Evolutionary conservation across 2,113 vertebrate genomes (phyloP), one percentile per base, ranked within the genome.

Genomic region (Benitochromis conjunctus): DNA sequence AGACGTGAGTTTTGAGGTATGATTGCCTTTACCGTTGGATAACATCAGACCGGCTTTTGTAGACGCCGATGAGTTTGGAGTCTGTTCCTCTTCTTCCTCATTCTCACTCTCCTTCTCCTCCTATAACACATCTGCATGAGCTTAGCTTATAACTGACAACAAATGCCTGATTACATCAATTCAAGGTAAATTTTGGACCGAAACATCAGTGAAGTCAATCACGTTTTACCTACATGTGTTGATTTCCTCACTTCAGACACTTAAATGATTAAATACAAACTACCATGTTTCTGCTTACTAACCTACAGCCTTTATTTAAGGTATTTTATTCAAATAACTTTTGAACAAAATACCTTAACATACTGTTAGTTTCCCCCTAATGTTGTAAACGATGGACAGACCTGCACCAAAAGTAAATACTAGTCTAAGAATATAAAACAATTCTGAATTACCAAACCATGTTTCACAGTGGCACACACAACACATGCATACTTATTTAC

Each of bases 31-130:
- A 29, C 54, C 71, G 74, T 19, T 83, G 78, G 56, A 18, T 51
- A 82, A 69, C 18, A 51, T 51, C 21, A 76, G 80, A 48, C 10
- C 91, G 13, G 94, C 91, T 82, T 95, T 95, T 7, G 82, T 26
- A 10, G 82, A 7, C 7, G 76, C 94, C 26, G 95, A 87, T 19
- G 92, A 48, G 56, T 96, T 96, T 2, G 96, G 87, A 62, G 95
- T 92, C 69, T 90, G 56, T 11, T 97, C 97, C 0, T 95, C 96
- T 41, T 96, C 95, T 13, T 98, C 97, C 74, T 98, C 97, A 18
- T 97, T 97, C 34, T 97, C 97, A 9, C 97, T 98, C 82, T 97
- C 97, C 81, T 98, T 98, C 89, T 98, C 97, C 80, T 98, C 97
- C 97, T 98, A 83, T 64, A 92, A 94, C 58, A 94, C 69, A 92